These are phyloP conservation scores for Camponotus pennsylvanicus DNA, from an alignment of 1,140 invertebrate species.

Conservation along the genomic window DNA sequence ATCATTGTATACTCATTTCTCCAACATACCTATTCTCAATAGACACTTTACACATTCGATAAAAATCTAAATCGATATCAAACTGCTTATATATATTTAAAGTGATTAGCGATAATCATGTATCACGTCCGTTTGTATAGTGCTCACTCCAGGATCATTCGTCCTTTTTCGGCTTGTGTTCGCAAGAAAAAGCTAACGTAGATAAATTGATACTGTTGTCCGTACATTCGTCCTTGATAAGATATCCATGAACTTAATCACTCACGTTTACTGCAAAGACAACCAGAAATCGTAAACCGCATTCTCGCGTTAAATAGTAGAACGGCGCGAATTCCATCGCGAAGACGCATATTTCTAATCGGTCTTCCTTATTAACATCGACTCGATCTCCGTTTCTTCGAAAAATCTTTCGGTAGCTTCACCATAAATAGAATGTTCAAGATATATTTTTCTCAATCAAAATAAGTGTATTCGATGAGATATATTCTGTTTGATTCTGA, in stretches of 20 bases:
- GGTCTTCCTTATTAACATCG: slow-evolving; percentile 67
- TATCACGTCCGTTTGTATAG: slow-evolving; percentile 27
- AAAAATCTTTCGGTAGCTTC: not conserved
- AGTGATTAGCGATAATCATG: slow-evolving; percentile 23
- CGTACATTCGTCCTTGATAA: slow-evolving; percentile 74
- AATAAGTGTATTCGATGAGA: too few relatives aligned
- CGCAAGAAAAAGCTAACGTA: slow-evolving; percentile 44
- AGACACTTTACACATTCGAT: not conserved
- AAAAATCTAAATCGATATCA: not conserved
- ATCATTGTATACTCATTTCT: not conserved
- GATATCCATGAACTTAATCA: slow-evolving; percentile 70
- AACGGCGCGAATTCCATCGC: slow-evolving; percentile 32
- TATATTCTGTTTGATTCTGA: not conserved
- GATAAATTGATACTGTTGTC: slow-evolving; percentile 61
- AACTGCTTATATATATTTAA: slow-evolving; percentile 30
- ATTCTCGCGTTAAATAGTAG: slow-evolving; percentile 66
- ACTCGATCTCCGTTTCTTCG: slow-evolving; percentile 31
- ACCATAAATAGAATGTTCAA: not conserved
- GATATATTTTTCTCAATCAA: too few relatives aligned
- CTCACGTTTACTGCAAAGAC: slow-evolving; percentile 53
- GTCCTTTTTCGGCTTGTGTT: slow-evolving; percentile 3
- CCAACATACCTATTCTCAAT: not conserved
- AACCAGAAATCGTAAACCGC: slow-evolving; percentile 70
- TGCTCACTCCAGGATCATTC: not conserved
- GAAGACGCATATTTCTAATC: slow-evolving; percentile 55